Base-by-base conservation (phyloP, 2,113 vertebrate species). In the Zosterops hypoxanthus region DNA sequence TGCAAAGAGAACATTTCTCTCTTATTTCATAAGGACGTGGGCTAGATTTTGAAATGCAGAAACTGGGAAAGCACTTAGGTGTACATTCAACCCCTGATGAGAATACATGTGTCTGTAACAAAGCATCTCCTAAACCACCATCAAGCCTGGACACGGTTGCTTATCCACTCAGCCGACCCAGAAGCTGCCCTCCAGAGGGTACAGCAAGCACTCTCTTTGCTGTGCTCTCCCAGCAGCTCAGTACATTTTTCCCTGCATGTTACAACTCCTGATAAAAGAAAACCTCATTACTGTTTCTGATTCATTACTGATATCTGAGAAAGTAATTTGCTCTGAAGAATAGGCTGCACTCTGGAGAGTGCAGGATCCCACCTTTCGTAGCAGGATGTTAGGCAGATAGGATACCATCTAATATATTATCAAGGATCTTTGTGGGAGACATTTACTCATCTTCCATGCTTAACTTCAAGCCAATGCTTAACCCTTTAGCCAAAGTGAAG, bases 321-420 rank as follows among this genome's bases (percentile, higher is more conserved):
- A 94, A 94, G 73, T 21, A 91, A 88, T 90, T 83, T 94, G 64
- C 21, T 86, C 76, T 75, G 76, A 63, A 83, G 76, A 93, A 21
- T 17, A 41, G 60, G 29, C 23, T 63, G 46, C 34, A 14, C 63
- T 39, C 63, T 5, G 2, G 44, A 89, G 84, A 90, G 49, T 1
- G 5, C 39, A 59, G 34, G 52, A 63, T 70, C 49, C 33, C 76
- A 86, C 56, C 68, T 90, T 73, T 34, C n/a, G 72, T 8, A 80
- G 68, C 44, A 56, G 41, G 56, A 52, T 66, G 21, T 20, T 44
- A 34, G 39, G 47, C 26, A 57, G 66, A 50, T 29, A 77, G 71
- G 46, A 80, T 39, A 44, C 24, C 39, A 66, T 42, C 76, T 65
- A 39, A 61, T 8, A 39, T 1, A 73, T 17, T 1, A 73, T 17